A percentile compares a stretch with the other conserved stretches of the same genome.
Evolutionary conservation across 2,797 vertebrate genomes (phyloP).

Genomic region (Characodon lateralis): DNA sequence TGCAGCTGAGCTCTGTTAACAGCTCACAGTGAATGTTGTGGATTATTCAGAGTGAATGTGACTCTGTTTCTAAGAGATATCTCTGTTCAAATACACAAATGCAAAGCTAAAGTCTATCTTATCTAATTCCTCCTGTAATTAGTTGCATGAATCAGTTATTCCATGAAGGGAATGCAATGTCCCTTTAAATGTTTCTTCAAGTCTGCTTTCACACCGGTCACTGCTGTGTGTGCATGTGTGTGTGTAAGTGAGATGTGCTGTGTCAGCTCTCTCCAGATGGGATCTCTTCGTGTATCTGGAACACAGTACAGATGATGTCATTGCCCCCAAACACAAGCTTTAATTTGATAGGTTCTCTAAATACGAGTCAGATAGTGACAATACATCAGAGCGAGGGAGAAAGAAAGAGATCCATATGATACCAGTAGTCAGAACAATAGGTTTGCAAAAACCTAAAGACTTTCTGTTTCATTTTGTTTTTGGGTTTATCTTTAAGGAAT

Average conservation of each 20-base stretch:
- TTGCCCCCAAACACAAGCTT: constrained; percentile 38
- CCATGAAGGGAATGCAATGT: not conserved
- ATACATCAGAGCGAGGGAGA: constrained; percentile 7
- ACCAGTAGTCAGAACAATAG: not conserved
- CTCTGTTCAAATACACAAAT: not conserved
- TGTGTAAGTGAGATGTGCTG: constrained; percentile 57
- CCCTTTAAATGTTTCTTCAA: constrained; percentile 5
- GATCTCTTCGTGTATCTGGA: constrained; percentile 63
- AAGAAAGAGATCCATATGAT: not conserved
- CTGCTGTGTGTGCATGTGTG: constrained; percentile 8
- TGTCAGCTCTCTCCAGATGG: constrained; percentile 76
- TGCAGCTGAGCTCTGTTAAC: not conserved
- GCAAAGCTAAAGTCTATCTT: not conserved
- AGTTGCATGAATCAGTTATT: not conserved
- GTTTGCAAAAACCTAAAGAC: not conserved
- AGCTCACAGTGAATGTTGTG: not conserved
- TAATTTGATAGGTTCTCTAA: constrained; percentile 56
- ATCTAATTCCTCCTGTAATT: not conserved
- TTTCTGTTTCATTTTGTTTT: not conserved
- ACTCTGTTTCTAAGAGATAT: not conserved
- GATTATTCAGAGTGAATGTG: not conserved
- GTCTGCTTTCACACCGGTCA: not conserved
- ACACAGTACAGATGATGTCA: constrained; percentile 58
- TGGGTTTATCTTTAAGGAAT: not conserved
- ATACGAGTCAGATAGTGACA: constrained; percentile 54